Evolutionary conservation across 2,113 vertebrate species (phyloP).

Genomic region (Ictalurus punctatus): DNA sequence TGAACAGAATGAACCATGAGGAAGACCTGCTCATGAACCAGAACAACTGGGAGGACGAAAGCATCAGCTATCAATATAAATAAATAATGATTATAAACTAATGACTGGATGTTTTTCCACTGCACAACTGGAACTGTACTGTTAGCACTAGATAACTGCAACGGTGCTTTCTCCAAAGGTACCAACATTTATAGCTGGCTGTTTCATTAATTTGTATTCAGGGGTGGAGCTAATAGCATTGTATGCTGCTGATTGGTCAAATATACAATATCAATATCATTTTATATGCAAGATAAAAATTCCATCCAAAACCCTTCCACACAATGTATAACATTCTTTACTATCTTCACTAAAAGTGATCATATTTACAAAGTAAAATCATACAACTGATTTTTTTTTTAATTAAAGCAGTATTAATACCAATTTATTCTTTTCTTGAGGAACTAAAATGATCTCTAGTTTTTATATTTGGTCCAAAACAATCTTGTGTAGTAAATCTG

Average conservation of each 20-base stretch:
- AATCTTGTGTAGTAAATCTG: background rate
- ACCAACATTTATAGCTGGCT: background rate
- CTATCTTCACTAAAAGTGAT: background rate
- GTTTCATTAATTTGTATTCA: background rate
- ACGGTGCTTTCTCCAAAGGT: background rate
- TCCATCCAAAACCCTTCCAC: background rate
- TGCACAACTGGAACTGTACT: background rate
- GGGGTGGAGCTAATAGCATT: background rate
- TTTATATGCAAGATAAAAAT: too few relatives aligned
- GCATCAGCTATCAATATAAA: conserved; percentile 59
- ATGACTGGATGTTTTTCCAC: background rate
- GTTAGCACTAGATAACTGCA: background rate
- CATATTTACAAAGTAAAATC: too few relatives aligned
- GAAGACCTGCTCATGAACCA: conserved; percentile 73
- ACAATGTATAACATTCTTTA: background rate
- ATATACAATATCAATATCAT: background rate
- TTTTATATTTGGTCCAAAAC: background rate
- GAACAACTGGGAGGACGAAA: conserved; percentile 63
- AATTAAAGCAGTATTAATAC: background rate
- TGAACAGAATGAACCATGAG: conserved; percentile 69
- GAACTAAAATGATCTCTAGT: background rate
- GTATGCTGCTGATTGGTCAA: background rate
- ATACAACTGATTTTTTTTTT: background rate
- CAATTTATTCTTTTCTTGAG: background rate
- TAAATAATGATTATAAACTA: background rate